Evolutionary conservation across 2,113 vertebrate species (phyloP).

Genomic region (Manacus vitellinus): DNA sequence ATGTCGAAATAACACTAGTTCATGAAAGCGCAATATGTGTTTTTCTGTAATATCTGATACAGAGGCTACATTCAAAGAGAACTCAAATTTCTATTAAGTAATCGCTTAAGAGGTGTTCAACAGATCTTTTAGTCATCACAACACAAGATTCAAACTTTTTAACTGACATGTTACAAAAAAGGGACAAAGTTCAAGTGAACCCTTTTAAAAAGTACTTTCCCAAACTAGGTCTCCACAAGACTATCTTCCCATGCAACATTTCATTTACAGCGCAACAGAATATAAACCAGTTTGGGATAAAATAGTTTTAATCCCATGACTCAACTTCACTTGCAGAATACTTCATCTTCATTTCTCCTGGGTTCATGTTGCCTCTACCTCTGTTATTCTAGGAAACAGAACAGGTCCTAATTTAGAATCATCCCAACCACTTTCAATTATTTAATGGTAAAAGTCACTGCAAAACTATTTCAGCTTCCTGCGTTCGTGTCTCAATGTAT

Average conservation of each 20-base stretch:
- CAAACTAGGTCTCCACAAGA: background rate
- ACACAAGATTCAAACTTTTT: background rate
- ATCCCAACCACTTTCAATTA: background rate
- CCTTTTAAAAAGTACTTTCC: background rate
- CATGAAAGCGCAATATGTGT: accelerated
- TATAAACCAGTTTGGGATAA: background rate
- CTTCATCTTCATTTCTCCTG: conserved; percentile 1
- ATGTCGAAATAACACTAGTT: background rate
- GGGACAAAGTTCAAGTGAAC: background rate
- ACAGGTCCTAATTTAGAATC: background rate
- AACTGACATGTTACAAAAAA: background rate
- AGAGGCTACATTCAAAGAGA: background rate
- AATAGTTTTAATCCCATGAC: conserved; percentile 71
- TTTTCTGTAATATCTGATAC: background rate
- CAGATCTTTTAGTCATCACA: background rate
- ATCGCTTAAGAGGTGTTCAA: background rate
- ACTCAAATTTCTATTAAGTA: conserved; percentile 29
- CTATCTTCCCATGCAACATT: background rate
- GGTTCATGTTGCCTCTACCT: conserved; percentile 12
- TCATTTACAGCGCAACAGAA: conserved; percentile 22
- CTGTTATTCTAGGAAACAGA: conserved; percentile 56
- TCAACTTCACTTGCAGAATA: conserved; percentile 40
- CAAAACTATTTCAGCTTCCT: background rate
- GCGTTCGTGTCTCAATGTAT: background rate
- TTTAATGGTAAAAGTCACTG: background rate